Base-by-base conservation (phyloP, 2,888 invertebrate genomes). In the Keiferia lycopersicella region DNA sequence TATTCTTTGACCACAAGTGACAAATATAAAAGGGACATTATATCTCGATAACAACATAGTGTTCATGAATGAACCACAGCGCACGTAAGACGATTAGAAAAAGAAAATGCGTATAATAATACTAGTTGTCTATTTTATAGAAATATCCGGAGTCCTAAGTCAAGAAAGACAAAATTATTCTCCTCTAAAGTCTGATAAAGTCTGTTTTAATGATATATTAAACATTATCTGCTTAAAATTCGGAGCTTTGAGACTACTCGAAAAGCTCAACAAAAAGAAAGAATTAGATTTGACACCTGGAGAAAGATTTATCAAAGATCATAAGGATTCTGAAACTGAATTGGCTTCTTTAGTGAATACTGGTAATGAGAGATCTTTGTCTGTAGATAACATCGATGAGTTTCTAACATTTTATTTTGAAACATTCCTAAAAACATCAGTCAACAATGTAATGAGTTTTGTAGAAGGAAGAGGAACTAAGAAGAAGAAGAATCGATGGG, bases 311-410 rank as follows among this genome's bases (percentile, higher is more conserved):
- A 93, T 95, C 65, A 94, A 94, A 68, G 95, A 95, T 61, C 92
- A 92, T 61, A 93, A 93, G 12, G 92, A 94, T 1, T 93, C 94
- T 60, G 91, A 95, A 60, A 93, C 94, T 18, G 80, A 82, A 53
- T 67, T 76, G 0, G 75, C 80, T 65, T 93, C 95, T 34, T 8
- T 34, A 10, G 10, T 34, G 2, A 4, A 88, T 78, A 72, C 95
- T 95, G 74, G 82, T 96, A 0, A 34, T 34, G 95, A 95, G 0
- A 92, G 95, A 69, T 94, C 94, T 59, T 93, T 95, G 75, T 93
- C 95, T 0, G 94, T 95, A 73, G 94, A 94, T 14, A 92, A 95
- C 14, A 82, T 96, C 63, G 95, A 96, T 77, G 95, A 94, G 12
- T 95, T 94, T 72, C 91, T 96, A 41, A 76, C 95, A 69, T 94